Percentiles rank a stretch among this genome's conserved stretches.
Evolutionary conservation across 1,140 invertebrate genomes (phyloP).

Genomic region (Zaprionus tsacasi): DNA sequence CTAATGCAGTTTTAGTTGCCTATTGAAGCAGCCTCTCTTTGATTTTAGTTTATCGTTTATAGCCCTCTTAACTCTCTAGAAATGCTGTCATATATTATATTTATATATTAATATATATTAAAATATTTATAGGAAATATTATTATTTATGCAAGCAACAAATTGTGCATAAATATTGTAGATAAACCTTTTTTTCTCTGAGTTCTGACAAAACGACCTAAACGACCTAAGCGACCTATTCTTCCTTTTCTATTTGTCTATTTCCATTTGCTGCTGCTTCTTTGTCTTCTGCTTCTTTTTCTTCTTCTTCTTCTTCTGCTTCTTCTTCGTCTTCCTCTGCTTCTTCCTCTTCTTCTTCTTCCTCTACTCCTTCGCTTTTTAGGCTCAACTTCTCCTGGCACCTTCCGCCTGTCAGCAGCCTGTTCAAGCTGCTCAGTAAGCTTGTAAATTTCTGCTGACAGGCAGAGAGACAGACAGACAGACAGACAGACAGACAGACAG

Average conservation of each 20-base stretch:
- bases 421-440: neutral
- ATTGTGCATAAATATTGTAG: too few relatives aligned
- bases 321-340: neutral
- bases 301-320: neutral
- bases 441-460: neutral
- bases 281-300: neutral
- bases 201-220: too few relatives aligned
- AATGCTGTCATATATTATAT: too few relatives aligned
- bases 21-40: neutral
- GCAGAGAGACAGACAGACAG: neutral
- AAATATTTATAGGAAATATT: too few relatives aligned
- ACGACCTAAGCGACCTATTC: too few relatives aligned
- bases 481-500: neutral
- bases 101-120: too few relatives aligned
- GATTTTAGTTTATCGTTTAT: too few relatives aligned
- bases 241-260: too few relatives aligned
- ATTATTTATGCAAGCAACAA: too few relatives aligned
- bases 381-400: neutral
- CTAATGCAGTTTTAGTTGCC: neutral
- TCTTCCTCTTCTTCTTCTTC: neutral
- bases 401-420: constrained; percentile 3
- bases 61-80: too few relatives aligned
- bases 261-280: neutral
- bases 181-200: too few relatives aligned
- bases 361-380: neutral